These are phyloP conservation scores for Agrilus biguttatus DNA, from an alignment of 2,888 invertebrate species.

Conservation along the genomic window DNA sequence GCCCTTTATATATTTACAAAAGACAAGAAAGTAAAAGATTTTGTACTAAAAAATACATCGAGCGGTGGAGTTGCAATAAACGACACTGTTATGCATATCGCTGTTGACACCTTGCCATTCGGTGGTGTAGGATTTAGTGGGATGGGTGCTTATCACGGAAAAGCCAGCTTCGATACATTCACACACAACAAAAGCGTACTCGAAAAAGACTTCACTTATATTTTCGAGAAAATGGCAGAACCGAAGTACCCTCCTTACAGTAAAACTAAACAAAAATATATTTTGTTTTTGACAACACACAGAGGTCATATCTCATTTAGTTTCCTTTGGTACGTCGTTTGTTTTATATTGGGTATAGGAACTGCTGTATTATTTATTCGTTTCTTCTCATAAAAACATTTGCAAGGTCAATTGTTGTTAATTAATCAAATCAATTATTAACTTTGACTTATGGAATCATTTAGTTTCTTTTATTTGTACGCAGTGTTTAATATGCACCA, in stretches of 20 bases:
- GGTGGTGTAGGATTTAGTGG: conserved; percentile 95
- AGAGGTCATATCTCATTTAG: no score
- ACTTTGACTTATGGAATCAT: no score
- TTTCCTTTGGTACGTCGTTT: not conserved
- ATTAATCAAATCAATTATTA: no score
- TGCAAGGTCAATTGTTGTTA: no score
- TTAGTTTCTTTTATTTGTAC: no score
- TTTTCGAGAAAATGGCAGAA: conserved; percentile 55
- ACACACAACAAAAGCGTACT: conserved; percentile 79
- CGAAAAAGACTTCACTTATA: conserved; percentile 48
- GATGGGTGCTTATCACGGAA: conserved; percentile 89
- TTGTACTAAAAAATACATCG: conserved; percentile 55
- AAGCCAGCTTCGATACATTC: conserved; percentile 81
- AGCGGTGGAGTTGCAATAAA: conserved; percentile 74
- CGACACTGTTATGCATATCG: conserved; percentile 71
- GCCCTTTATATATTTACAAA: conserved; percentile 75
- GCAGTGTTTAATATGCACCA: no score
- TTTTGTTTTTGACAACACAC: conserved; percentile 23
- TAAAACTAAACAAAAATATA: conserved; percentile 51
- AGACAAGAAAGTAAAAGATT: conserved; percentile 39
- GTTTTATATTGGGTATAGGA: conserved; percentile 5
- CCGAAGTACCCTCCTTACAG: conserved; percentile 76
- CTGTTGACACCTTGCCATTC: conserved; percentile 86
- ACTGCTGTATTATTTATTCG: conserved; percentile 3
- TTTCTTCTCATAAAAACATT: no score